Evolutionary conservation across 2,888 invertebrate species (phyloP).

Genomic region (Dromius quadrimaculatus): DNA sequence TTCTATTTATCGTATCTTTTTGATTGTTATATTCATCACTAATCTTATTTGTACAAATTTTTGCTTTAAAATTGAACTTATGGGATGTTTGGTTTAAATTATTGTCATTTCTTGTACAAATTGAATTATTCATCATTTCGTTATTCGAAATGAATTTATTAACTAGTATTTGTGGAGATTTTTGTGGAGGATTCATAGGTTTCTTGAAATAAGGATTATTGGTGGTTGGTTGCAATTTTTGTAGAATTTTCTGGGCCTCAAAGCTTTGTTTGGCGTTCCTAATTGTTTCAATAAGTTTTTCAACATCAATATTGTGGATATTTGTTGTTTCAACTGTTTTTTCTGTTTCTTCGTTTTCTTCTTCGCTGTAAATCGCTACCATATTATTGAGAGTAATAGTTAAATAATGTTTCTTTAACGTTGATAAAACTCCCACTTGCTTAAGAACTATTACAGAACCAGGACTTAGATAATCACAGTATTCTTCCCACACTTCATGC

Average conservation of each 20-base stretch:
- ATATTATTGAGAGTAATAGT: slow-evolving; percentile 61
- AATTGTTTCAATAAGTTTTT: slow-evolving; percentile 48
- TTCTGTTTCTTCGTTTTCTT: slow-evolving; percentile 11
- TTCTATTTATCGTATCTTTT: slow-evolving; percentile 14
- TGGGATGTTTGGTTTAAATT: not conserved
- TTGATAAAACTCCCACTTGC: slow-evolving; percentile 60
- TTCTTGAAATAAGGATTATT: slow-evolving; percentile 20
- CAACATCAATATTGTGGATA: slow-evolving; percentile 36
- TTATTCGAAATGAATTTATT: slow-evolving; percentile 21
- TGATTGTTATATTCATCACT: not conserved
- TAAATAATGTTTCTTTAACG: slow-evolving; percentile 59
- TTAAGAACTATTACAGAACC: slow-evolving; percentile 61
- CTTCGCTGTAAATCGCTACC: slow-evolving; percentile 59
- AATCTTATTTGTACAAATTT: slow-evolving; percentile 1
- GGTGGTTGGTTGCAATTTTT: slow-evolving; percentile 3
- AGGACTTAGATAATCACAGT: slow-evolving; percentile 56
- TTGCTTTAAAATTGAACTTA: slow-evolving; percentile 22
- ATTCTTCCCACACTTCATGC: slow-evolving; percentile 60
- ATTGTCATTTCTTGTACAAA: too few relatives aligned
- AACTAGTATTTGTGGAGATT: not conserved
- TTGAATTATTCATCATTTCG: not conserved
- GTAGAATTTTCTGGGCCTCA: slow-evolving; percentile 1
- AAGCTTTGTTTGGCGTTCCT: slow-evolving; percentile 24
- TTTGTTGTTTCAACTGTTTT: slow-evolving; percentile 16
- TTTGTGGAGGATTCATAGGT: not conserved